A percentile compares a stretch with the other conserved stretches of the same genome.
These are phyloP conservation scores for Formica aserva DNA, from an alignment of 2,888 invertebrate genomes.

Conservation along the genomic window DNA sequence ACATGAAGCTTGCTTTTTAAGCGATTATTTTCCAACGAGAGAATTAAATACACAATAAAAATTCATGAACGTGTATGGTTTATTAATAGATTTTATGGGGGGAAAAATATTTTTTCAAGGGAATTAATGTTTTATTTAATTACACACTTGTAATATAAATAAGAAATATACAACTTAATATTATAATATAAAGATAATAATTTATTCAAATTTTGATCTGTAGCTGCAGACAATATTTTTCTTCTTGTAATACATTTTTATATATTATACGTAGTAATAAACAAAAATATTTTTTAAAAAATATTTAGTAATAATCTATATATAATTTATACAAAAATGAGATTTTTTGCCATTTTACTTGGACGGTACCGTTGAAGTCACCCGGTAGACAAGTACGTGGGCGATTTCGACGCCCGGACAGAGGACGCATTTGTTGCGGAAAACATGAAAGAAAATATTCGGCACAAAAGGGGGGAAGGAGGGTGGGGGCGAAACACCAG, in stretches of 20 bases:
- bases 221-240: not conserved
- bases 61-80: not conserved
- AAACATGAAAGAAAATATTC: constrained; percentile 57
- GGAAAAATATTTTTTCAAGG: too few relatives aligned
- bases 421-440: constrained; percentile 58
- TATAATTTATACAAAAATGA: not conserved
- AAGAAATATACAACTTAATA: not conserved
- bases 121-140: not conserved
- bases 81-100: not conserved
- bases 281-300: not conserved
- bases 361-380: constrained; percentile 73
- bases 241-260: not conserved
- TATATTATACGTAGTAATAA: not conserved
- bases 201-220: not conserved
- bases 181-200: not conserved
- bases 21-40: not conserved
- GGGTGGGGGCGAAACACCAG: not conserved
- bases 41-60: not conserved
- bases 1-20: not conserved
- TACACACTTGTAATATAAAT: not conserved
- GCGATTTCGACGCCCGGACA: constrained; percentile 83
- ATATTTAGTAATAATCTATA: not conserved
- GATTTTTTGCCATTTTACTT: constrained; percentile 33
- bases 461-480: constrained; percentile 22
- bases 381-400: constrained; percentile 71